phyloP scores from a whole-genome alignment of 2,113 vertebrate species.

The Podiceps cristatus region DNA sequence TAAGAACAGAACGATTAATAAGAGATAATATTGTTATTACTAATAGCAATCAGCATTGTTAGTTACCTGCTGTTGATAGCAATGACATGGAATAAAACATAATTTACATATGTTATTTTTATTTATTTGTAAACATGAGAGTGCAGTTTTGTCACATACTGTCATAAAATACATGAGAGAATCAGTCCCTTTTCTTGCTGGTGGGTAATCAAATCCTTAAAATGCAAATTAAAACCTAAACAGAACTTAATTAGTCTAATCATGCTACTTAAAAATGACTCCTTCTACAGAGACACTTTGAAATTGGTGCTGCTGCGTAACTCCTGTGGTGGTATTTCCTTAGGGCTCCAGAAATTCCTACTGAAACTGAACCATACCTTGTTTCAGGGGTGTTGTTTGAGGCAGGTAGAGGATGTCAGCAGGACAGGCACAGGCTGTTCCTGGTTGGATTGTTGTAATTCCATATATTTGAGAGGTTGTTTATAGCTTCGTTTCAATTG shows the following conservation, averaged over 20 bases:
- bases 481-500: background rate
- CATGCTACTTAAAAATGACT: background rate
- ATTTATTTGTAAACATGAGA: conserved; percentile 39
- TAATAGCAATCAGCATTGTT: background rate
- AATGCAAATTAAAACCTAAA: conserved; percentile 46
- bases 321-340: background rate
- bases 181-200: background rate
- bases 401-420: background rate
- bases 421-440: background rate
- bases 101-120: background rate
- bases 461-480: background rate
- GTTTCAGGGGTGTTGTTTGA: rapidly evolving
- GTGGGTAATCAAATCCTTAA: conserved; percentile 44
- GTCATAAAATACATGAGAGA: background rate
- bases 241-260: conserved; percentile 49
- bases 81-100: background rate
- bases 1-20: background rate
- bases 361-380: background rate
- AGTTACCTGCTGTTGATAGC: conserved; percentile 1
- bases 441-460: background rate
- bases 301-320: background rate
- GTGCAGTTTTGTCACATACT: background rate
- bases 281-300: background rate
- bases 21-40: background rate
- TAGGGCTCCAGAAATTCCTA: background rate